Evolutionary conservation across 2,888 invertebrate species (phyloP), one percentile per base, ranked within the genome.

Genomic region (Sarcophaga caerulescens): DNA sequence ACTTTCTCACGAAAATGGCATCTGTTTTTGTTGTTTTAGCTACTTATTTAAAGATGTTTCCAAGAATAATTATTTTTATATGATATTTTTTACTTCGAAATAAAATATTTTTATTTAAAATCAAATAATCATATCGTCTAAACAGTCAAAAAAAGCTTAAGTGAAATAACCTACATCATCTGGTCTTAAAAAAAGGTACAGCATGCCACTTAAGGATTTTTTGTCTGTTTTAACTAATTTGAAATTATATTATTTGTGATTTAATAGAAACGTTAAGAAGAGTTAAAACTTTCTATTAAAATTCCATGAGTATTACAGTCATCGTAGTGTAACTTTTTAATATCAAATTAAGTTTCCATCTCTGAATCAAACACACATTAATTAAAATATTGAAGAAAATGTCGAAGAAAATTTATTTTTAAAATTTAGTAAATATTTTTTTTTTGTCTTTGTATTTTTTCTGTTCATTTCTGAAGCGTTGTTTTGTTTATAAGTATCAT

Each of bases 301-400:
- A 35, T 35, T 10, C 8, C 10, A 35, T 35, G 10, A 35, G 10
- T 10, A 35, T 10, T 35, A 35, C 8, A 35, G 35, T 35, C 8
- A 35, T 35, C 35, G 35, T 35, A 35, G 35, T 35, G 8, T 35
- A 6, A 35, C 35, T 35, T 35, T 35, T 35, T 1, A 35, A 35
- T 6, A 35, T 35, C 35, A 35, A 35, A 35, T 35, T 10, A 3
- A 10, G 4, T 52, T 52, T 3, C 52, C 52, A 14, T 65, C 65
- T 65, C 11, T 65, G 11, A 47, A 69, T 45, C 21, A 45, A 78
- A 83, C 71, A 73, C 44, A 57, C n/a, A 10, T 44, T 21, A 57
- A 45, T 79, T 83, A 85, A 84, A 80, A 84, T 83, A 83, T 81
- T 84, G 70, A 81, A 86, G 86, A 84, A 84, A 84, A 84, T 66